A percentile compares a stretch with the other conserved stretches of the same genome.
These are phyloP conservation scores for Lasiurus cinereus DNA, from an alignment of 2,113 vertebrate genomes.

Conservation along the genomic window DNA sequence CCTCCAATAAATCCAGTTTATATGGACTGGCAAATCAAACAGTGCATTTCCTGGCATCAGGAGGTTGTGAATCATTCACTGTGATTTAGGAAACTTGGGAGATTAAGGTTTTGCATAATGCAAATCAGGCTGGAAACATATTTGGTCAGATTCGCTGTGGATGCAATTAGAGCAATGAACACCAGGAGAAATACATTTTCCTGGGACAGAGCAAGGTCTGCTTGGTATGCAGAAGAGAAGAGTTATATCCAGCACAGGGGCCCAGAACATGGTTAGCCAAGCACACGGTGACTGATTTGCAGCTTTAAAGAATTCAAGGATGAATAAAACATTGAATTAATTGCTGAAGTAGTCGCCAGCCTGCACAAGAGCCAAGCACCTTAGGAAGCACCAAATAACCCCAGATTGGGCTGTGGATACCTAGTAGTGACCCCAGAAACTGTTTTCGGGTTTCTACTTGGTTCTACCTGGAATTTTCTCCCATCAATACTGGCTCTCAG, in stretches of 20 bases:
- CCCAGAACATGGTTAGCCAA: constrained; percentile 82
- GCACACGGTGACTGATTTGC: constrained; percentile 85
- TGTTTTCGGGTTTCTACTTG: not conserved
- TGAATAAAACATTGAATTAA: constrained; percentile 91
- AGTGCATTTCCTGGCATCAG: constrained; percentile 72
- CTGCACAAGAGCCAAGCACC: constrained; percentile 69
- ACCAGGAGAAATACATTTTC: constrained; percentile 85
- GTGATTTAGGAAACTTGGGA: constrained; percentile 80
- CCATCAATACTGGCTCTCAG: not conserved
- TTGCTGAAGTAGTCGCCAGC: constrained; percentile 83
- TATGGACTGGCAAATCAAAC: constrained; percentile 81
- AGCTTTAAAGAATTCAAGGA: constrained; percentile 86
- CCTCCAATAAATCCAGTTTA: constrained; percentile 80
- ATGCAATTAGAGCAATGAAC: constrained; percentile 86
- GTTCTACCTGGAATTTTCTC: constrained; percentile 5
- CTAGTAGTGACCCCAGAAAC: not conserved
- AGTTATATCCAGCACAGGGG: constrained; percentile 81
- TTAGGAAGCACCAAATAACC: constrained; percentile 31
- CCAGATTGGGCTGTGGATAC: not conserved
- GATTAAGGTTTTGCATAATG: constrained; percentile 85
- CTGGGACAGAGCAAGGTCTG: constrained; percentile 82
- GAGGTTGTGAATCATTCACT: constrained; percentile 74
- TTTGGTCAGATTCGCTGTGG: constrained; percentile 80
- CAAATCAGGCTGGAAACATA: constrained; percentile 79
- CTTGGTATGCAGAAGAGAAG: constrained; percentile 86